Conservation (phyloP, 2,797 vertebrate species). For the Scarus forsteni region DNA sequence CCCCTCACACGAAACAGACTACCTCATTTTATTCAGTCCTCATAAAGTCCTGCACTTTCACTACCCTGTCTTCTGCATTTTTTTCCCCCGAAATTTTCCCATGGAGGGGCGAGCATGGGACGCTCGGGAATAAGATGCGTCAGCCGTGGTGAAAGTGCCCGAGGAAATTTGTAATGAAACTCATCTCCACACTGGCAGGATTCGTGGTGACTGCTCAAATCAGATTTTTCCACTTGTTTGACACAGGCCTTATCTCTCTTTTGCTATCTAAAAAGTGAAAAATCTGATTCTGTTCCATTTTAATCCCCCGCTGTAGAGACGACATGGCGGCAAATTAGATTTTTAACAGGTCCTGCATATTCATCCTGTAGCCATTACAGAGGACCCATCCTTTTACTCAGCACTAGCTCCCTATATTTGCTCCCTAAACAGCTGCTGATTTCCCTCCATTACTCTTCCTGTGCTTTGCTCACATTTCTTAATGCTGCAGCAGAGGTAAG, state of each 20-base stretch:
- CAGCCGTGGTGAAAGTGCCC: slow-evolving; percentile 22
- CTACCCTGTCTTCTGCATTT: slow-evolving; percentile 1
- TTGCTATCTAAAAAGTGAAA: slow-evolving; percentile 43
- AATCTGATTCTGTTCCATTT: slow-evolving; percentile 21
- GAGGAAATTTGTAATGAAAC: slow-evolving; percentile 51
- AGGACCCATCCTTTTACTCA: slow-evolving; percentile 22
- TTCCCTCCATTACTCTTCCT: slow-evolving; percentile 13
- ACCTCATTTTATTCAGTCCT: slow-evolving; percentile 7
- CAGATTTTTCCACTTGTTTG: slow-evolving; percentile 39
- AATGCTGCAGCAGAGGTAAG: not conserved
- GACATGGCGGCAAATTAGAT: slow-evolving; percentile 33
- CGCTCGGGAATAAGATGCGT: slow-evolving; percentile 4
- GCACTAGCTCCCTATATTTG: slow-evolving; percentile 18
- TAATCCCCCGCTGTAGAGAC: slow-evolving; percentile 33
- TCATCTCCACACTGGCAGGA: slow-evolving; percentile 31
- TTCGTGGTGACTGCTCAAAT: slow-evolving; percentile 46
- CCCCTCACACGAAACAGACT: not conserved
- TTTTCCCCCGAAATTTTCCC: not conserved
- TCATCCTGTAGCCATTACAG: slow-evolving; percentile 34
- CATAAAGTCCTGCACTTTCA: not conserved
- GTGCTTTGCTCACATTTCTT: not conserved
- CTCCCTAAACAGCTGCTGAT: slow-evolving; percentile 18
- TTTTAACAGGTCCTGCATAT: slow-evolving; percentile 44
- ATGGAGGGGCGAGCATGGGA: not conserved
- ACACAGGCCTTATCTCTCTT: slow-evolving; percentile 33